phyloP scores from a whole-genome alignment of 2,888 invertebrate genomes.

The Orchestes rusci region DNA sequence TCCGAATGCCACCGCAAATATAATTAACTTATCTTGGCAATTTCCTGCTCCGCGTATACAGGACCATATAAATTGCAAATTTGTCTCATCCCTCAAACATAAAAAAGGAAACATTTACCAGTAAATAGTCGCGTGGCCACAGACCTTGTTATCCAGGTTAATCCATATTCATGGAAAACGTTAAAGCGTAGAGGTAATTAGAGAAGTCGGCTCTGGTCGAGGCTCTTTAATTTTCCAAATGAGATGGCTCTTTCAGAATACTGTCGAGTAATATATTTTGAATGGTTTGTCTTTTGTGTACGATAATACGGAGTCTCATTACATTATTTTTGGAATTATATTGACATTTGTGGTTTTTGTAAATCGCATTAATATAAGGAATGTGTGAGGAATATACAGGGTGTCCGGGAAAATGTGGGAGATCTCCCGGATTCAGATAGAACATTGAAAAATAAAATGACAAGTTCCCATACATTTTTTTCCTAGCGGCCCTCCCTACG shows the following conservation, averaged over 20 bases:
- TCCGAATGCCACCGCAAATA: too few relatives aligned
- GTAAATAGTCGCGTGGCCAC: slow-evolving; percentile 16
- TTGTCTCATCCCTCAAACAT: slow-evolving; percentile 6
- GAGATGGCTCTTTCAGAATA: slow-evolving; percentile 8
- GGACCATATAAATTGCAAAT: slow-evolving; percentile 15
- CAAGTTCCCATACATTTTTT: too few relatives aligned
- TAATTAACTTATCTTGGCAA: slow-evolving; percentile 8
- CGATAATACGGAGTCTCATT: too few relatives aligned
- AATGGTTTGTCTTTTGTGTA: too few relatives aligned
- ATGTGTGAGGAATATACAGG: too few relatives aligned
- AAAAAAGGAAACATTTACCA: slow-evolving; percentile 9
- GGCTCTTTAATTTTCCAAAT: slow-evolving; percentile 16
- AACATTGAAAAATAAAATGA: too few relatives aligned
- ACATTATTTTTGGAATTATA: too few relatives aligned
- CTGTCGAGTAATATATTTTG: slow-evolving; percentile 9
- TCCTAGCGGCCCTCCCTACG: too few relatives aligned
- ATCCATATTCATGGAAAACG: slow-evolving; percentile 17
- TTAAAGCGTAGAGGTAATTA: slow-evolving; percentile 16
- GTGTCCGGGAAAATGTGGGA: too few relatives aligned
- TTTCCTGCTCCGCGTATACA: slow-evolving; percentile 5
- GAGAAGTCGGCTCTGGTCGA: slow-evolving; percentile 14
- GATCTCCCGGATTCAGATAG: too few relatives aligned
- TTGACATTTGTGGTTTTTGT: too few relatives aligned
- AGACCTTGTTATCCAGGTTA: slow-evolving; percentile 14
- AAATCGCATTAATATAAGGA: too few relatives aligned